Evolutionary conservation across 2,797 vertebrate genomes (phyloP), one percentile per base, ranked within the genome.

Genomic region (Urophycis tenuis): DNA sequence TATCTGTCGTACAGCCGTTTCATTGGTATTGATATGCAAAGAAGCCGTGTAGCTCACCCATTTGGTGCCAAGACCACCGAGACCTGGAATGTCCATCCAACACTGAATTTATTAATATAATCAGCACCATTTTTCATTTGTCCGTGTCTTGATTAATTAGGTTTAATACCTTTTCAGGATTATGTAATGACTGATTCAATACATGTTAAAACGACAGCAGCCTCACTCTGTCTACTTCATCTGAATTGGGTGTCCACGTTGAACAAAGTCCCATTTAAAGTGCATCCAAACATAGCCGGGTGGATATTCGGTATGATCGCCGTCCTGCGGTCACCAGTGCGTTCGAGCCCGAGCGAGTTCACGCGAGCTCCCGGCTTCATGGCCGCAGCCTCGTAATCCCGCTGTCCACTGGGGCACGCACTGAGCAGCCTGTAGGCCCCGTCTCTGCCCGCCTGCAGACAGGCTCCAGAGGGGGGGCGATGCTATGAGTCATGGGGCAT

Each of bases 401-500:
- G n/a, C n/a, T 7, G 60, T 29, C 60, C 29, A 0, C 10, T 25
- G n/a, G 25, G 60, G n/a, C 29, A 17, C 36, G 5, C 29, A n/a
- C 60, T 39, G 5, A 29, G 60, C 60, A 67, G 25, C 53, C 53
- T 64, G 53, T 14, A 29, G 60, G 25, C n/a, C n/a, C n/a, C n/a
- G n/a, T 67, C 60, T 25, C 60, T 12, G 12, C 29, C 1, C 60
- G 29, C 32, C 60, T 67, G 34, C 30, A 67, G n/a, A 75, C 34
- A 14, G 33, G 33, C 49, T 36, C 33, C 32, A 2, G 74, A 35
- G 72, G 29, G 3, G 35, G 41, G 11, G 73, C 72, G 71, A 70
- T 77, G 72, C 45, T 67, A 39, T 0, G 17, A 72, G 74, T 36
- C 73, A 79, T 81, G 72, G 75, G 12, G 45, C 71, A 49, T 4